Evolutionary conservation across 1,140 invertebrate genomes (phyloP).

Genomic region (Leptinotarsa undecemlineata): DNA sequence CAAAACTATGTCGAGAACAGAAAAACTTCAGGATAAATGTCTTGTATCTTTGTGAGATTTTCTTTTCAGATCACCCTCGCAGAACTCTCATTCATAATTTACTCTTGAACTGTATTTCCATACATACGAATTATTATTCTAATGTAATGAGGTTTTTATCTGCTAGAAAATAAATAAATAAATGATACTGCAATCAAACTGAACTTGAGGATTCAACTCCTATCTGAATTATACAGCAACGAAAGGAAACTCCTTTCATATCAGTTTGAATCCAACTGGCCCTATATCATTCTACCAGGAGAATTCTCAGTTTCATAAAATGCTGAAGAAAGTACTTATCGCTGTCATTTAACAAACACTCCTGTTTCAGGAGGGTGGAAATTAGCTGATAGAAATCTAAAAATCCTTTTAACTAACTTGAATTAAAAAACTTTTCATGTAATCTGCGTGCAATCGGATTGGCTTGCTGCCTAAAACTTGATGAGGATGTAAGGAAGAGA

Average conservation of each 20-base stretch:
- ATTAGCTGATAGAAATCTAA: slow-evolving; percentile 8
- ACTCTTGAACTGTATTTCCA: no score
- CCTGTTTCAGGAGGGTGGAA: background rate
- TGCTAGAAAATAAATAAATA: no score
- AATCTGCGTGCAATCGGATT: slow-evolving; percentile 2
- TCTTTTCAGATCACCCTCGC: no score
- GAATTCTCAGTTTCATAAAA: background rate
- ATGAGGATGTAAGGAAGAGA: background rate
- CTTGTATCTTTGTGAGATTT: no score
- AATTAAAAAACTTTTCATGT: slow-evolving; percentile 8
- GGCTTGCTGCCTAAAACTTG: background rate
- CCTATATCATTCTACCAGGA: background rate
- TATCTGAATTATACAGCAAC: background rate
- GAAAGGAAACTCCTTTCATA: background rate
- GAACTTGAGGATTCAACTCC: no score
- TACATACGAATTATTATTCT: no score
- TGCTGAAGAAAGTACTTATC: background rate
- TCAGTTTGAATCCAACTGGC: background rate
- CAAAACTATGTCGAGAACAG: no score
- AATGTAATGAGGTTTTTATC: no score
- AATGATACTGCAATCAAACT: no score
- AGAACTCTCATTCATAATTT: no score
- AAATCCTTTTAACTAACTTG: slow-evolving; percentile 1
- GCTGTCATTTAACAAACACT: background rate
- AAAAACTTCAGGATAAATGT: no score